Conservation (phyloP, 2,113 vertebrate species). For the Campylorhamphus procurvoides region DNA sequence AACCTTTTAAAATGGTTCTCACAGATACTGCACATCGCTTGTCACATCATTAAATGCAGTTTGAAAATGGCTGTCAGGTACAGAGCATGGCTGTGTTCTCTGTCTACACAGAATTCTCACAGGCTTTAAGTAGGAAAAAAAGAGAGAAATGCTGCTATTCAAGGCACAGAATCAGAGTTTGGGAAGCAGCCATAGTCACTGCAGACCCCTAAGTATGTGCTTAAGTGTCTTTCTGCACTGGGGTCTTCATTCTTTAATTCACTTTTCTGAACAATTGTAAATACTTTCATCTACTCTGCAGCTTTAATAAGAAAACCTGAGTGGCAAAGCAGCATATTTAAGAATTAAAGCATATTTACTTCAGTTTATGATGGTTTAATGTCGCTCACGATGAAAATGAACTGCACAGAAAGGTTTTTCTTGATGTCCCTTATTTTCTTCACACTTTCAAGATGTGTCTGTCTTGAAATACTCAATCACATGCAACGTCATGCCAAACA, state of each 20-base stretch:
- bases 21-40: background rate
- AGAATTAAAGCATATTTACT: background rate
- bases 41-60: slow-evolving; percentile 36
- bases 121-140: background rate
- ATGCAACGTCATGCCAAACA: background rate
- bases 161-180: background rate
- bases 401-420: background rate
- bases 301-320: background rate
- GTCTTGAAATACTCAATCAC: background rate
- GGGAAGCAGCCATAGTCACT: background rate
- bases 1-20: slow-evolving; percentile 37
- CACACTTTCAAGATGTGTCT: background rate
- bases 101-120: background rate
- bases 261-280: background rate
- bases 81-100: background rate
- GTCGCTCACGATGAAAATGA: background rate
- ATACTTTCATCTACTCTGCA: background rate
- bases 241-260: background rate
- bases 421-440: background rate
- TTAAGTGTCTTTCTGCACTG: background rate
- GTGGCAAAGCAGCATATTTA: background rate
- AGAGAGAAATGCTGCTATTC: background rate
- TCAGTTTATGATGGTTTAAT: background rate
- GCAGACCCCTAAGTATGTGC: background rate
- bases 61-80: slow-evolving; percentile 29